Evolutionary conservation across 2,113 vertebrate species (phyloP).

Genomic region (Connochaetes taurinus): DNA sequence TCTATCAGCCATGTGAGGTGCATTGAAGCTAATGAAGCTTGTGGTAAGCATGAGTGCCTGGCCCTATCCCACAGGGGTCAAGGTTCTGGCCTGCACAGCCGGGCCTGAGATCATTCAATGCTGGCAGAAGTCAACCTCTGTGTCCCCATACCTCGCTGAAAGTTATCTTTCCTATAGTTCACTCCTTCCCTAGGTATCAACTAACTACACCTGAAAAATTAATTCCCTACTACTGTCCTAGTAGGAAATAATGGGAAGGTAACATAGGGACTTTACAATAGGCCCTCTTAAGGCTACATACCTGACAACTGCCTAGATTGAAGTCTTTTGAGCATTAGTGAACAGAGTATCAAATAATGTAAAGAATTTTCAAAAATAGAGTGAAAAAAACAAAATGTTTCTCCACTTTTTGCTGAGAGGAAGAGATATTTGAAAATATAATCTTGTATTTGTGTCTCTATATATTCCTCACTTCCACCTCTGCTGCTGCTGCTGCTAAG

Average conservation of each 20-base stretch:
- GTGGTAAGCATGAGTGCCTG: not conserved
- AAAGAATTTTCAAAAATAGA: not conserved
- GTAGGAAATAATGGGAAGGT: not conserved
- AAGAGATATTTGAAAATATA: conserved; percentile 13
- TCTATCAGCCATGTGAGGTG: not conserved
- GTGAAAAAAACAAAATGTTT: not conserved
- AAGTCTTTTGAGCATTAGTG: not conserved
- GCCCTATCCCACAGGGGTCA: no score
- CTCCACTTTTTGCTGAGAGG: not conserved
- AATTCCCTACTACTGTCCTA: not conserved
- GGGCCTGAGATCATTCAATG: not conserved
- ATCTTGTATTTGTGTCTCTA: not conserved
- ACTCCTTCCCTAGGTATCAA: not conserved
- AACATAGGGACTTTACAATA: not conserved
- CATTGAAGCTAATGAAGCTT: not conserved
- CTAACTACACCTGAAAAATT: conserved; percentile 48
- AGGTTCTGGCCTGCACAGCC: not conserved
- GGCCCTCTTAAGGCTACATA: not conserved
- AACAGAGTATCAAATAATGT: not conserved
- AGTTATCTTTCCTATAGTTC: not conserved
- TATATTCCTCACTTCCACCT: not conserved
- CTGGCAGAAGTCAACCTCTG: not conserved
- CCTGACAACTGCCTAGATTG: not conserved
- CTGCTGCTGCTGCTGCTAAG: no score
- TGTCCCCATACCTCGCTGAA: not conserved